These are phyloP conservation scores for Lepidochitona cinerea DNA, from an alignment of 2,888 invertebrate species.

Conservation along the genomic window DNA sequence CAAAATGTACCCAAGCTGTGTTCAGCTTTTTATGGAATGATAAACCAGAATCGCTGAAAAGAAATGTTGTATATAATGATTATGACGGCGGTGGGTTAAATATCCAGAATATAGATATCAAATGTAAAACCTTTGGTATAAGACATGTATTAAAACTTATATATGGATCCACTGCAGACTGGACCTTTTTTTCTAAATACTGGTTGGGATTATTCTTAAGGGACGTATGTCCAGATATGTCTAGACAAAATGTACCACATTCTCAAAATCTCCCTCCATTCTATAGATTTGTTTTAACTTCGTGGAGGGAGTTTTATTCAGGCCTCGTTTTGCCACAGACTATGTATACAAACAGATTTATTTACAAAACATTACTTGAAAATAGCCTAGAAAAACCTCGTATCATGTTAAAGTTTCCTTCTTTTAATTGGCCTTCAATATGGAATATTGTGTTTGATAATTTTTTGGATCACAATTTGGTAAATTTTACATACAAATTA, in stretches of 20 bases:
- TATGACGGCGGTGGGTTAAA: neutral
- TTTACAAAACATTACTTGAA: neutral
- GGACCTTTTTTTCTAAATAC: neutral
- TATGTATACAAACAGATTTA: neutral
- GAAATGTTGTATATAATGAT: neutral
- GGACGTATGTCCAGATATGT: neutral
- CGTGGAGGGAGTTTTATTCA: neutral
- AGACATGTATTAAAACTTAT: neutral
- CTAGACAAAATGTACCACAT: neutral
- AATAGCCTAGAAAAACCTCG: neutral
- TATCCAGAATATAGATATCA: neutral
- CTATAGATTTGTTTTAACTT: neutral
- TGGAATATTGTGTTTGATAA: neutral
- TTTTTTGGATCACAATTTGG: neutral
- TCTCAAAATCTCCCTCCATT: neutral
- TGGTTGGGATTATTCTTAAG: neutral
- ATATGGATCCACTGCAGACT: neutral
- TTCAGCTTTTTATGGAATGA: constrained; percentile 1
- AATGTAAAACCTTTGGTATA: neutral
- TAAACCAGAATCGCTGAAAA: neutral
- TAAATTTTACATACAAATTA: neutral
- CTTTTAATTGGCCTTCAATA: neutral
- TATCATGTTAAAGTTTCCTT: neutral
- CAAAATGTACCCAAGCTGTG: neutral
- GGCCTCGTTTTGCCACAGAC: neutral